These are phyloP conservation scores for Scaptomyza cyrtandrae DNA, from an alignment of 2,888 invertebrate species.

Conservation along the genomic window DNA sequence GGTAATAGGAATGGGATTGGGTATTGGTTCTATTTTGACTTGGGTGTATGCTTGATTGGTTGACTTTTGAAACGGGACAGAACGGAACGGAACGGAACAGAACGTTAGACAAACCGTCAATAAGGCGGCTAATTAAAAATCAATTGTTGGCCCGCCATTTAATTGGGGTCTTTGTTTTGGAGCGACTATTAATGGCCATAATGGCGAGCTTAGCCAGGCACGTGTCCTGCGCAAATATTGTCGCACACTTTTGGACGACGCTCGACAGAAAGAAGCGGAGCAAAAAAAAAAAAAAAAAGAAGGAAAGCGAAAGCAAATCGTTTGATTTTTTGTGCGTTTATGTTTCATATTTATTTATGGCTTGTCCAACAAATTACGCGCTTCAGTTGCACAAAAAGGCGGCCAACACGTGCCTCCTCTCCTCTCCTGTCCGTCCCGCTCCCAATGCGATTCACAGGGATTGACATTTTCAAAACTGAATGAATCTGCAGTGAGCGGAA, in stretches of 20 bases:
- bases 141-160: constrained; percentile 54
- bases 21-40: constrained; percentile 1
- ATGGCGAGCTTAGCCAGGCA: constrained; percentile 42
- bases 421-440: background rate
- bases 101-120: constrained; percentile 32
- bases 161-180: constrained; percentile 29
- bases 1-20: background rate
- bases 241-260: constrained; percentile 39
- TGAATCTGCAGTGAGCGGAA: constrained; percentile 84
- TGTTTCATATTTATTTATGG: constrained; percentile 75
- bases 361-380: constrained; percentile 79
- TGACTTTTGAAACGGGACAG: constrained; percentile 17
- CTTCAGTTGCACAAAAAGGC: constrained; percentile 71
- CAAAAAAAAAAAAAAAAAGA: constrained; percentile 8
- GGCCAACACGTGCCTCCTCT: constrained; percentile 65
- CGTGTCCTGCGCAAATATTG: constrained; percentile 59
- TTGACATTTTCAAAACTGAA: constrained; percentile 82
- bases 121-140: constrained; percentile 66
- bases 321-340: constrained; percentile 65
- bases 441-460: constrained; percentile 20
- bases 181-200: constrained; percentile 54
- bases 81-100: constrained; percentile 1
- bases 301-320: constrained; percentile 60
- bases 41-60: constrained; percentile 60
- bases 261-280: background rate